Conservation (phyloP, 2,797 vertebrate species). For the Manis crassicaudata region DNA sequence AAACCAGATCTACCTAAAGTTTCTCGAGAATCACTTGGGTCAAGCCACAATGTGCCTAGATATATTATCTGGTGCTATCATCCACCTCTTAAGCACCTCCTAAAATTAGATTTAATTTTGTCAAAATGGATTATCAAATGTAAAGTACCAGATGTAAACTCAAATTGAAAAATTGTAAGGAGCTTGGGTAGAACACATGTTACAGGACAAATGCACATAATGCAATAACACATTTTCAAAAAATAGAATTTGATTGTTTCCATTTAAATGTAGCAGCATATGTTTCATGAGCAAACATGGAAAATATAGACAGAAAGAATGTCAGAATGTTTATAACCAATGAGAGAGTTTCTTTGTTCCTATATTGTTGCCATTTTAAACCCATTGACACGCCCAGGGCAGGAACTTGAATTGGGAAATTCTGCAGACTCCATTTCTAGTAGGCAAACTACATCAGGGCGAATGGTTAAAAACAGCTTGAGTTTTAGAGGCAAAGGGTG, state of each 20-base stretch:
- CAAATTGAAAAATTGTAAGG: slow-evolving; percentile 14
- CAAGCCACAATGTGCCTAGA: background rate
- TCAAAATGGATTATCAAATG: background rate
- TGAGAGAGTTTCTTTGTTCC: background rate
- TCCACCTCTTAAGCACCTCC: background rate
- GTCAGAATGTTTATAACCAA: slow-evolving; percentile 13
- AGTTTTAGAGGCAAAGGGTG: slow-evolving; percentile 53
- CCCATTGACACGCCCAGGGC: background rate
- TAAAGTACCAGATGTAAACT: background rate
- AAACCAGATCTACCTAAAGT: background rate
- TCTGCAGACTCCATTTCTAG: slow-evolving; percentile 38
- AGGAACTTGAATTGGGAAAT: slow-evolving; percentile 12
- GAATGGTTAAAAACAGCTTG: slow-evolving; percentile 69
- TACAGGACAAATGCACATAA: background rate
- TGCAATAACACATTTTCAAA: background rate
- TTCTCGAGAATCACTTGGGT: background rate
- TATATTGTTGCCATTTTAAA: background rate
- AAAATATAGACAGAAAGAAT: background rate
- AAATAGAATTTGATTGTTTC: background rate
- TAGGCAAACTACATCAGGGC: background rate
- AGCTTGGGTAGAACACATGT: background rate
- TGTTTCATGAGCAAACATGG: background rate
- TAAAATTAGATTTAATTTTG: background rate
- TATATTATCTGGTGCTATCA: background rate
- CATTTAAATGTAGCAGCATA: background rate